Evolutionary conservation across 1,140 invertebrate genomes (phyloP), one percentile per base, ranked within the genome.

Genomic region (Eufriesea mexicana): DNA sequence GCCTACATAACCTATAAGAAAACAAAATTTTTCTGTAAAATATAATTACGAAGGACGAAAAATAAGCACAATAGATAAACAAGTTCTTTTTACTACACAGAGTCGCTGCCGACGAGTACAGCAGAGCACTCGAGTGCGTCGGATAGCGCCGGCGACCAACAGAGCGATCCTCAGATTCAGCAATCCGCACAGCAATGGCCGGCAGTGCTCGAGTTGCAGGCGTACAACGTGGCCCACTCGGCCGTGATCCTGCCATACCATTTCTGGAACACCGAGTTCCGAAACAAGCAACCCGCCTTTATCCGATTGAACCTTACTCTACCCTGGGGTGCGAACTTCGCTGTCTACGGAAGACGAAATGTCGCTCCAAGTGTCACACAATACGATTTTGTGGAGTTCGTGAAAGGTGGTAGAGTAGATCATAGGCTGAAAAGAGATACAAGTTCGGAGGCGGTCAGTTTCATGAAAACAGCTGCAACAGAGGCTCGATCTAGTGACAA

Each of bases 331-430:
- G 97, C 98, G 20, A 98, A 98, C 93, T 97, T 99, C 91, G 98
- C 98, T 49, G 97, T 99, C 74, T 99, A 98, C 94, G 98, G 98
- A 6, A 95, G 98, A 84, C 95, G 98, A 84, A 99, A 98, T 93
- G 97, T 98, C 42, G 97, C 97, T 0, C 98, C 98, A 0, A 98
- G 98, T 90, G 97, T 99, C 82, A 99, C 98, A 47, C 98, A 99
- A 93, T 98, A 99, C 92, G 98, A 99, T 92, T 99, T 99, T 92
- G 97, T 98, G 25, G 98, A 99, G 95, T 98, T 98, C 91, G 96
- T 98, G 85, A 96, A 97, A 91, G 97, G 97, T 28, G 97, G 97
- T 42, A 95, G 97, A 35, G 94, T 98, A 8, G 97, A 98, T 91
- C 96, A 97, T 88, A 95, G 97, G 88, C 94, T 97, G 72, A 95